Evolutionary conservation across 1,140 invertebrate genomes (phyloP).

Genomic region (Capitella teleta): DNA sequence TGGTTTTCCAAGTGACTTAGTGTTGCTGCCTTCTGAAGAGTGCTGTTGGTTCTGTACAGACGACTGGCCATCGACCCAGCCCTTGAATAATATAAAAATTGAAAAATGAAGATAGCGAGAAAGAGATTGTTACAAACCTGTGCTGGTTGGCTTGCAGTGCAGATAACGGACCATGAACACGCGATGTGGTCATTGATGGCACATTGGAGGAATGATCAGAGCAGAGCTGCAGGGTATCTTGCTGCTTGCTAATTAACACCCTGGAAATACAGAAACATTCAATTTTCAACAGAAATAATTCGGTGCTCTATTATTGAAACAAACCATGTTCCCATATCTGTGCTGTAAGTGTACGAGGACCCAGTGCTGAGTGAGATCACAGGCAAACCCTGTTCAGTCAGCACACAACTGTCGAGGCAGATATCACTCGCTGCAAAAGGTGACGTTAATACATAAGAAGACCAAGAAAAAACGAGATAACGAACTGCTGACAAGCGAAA

Average conservation of each 20-base stretch:
- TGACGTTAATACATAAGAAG: not conserved
- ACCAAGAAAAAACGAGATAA: constrained; percentile 25
- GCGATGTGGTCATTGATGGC: constrained; percentile 18
- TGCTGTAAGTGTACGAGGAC: constrained; percentile 55
- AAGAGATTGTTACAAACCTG: constrained; percentile 18
- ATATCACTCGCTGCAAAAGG: not conserved
- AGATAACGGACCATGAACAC: constrained; percentile 26
- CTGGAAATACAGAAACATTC: too few relatives aligned
- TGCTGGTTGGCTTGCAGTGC: constrained; percentile 29
- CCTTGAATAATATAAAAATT: constrained; percentile 14
- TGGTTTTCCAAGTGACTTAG: constrained; percentile 68
- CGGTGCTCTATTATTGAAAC: constrained; percentile 12
- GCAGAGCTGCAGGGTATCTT: constrained; percentile 32
- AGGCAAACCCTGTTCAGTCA: constrained; percentile 53
- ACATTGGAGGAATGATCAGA: constrained; percentile 35
- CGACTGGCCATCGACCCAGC: constrained; percentile 19
- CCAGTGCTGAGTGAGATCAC: constrained; percentile 56
- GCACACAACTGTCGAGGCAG: constrained; percentile 45
- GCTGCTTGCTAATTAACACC: constrained; percentile 30
- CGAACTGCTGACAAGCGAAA: constrained; percentile 33
- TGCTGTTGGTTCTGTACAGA: constrained; percentile 19
- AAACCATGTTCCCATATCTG: constrained; percentile 55
- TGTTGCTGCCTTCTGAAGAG: constrained; percentile 39
- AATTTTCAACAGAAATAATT: too few relatives aligned
- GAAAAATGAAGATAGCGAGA: too few relatives aligned